Percentiles rank a stretch among this genome's conserved stretches.
phyloP scores from a whole-genome alignment of 2,797 vertebrate species.

The Enteromius treurensis region DNA sequence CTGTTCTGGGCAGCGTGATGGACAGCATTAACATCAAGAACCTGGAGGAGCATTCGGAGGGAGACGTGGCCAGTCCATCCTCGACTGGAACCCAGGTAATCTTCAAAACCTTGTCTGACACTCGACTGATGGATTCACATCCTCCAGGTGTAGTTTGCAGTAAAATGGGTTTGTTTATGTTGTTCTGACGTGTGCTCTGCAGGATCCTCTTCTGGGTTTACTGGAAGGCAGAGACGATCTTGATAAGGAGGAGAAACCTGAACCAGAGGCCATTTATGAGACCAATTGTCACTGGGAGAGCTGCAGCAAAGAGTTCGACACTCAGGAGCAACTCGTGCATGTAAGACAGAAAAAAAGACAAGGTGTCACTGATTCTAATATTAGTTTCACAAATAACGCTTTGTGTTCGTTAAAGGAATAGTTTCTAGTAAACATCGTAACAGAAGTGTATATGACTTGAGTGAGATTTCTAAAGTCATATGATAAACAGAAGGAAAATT shows the following conservation, averaged over 20 bases:
- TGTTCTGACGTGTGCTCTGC: slow-evolving; percentile 17
- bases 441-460: not conserved
- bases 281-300: slow-evolving; percentile 97
- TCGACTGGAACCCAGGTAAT: slow-evolving; percentile 93
- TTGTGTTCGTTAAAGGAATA: not conserved
- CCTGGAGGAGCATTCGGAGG: slow-evolving; percentile 91
- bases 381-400: not conserved
- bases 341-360: slow-evolving; percentile 76
- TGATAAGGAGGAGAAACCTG: slow-evolving; percentile 94
- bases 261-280: slow-evolving; percentile 92
- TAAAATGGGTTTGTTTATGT: not conserved
- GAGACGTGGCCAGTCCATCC: slow-evolving; percentile 91
- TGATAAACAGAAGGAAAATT: not conserved
- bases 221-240: slow-evolving; percentile 91
- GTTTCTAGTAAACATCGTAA: not conserved
- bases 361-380: no score
- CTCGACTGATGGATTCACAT: not conserved
- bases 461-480: not conserved
- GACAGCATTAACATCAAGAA: slow-evolving; percentile 83
- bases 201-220: slow-evolving; percentile 92
- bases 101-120: not conserved
- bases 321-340: slow-evolving; percentile 97
- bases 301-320: slow-evolving; percentile 96
- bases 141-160: not conserved
- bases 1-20: slow-evolving; percentile 80